Base-by-base conservation (phyloP, 2,113 vertebrate genomes). In the Urocolius indicus region DNA sequence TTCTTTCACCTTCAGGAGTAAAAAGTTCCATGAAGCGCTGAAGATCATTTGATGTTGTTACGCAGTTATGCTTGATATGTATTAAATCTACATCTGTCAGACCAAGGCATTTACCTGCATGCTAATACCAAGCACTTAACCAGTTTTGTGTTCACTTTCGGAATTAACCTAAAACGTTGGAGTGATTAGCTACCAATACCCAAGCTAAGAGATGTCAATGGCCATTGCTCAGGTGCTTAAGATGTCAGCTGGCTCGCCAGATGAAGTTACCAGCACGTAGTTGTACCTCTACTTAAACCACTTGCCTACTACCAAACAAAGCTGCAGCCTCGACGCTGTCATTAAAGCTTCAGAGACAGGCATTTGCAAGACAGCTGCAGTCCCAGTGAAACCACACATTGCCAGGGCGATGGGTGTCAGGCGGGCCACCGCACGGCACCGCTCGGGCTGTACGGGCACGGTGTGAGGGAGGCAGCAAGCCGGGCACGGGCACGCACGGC, bases 271-370 rank as follows among this genome's bases (percentile, higher is more conserved):
- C 32, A 52, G 5, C 5, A 13, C 0, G 10, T 6, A 22, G 3
- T 0, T 20, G 24, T 1, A 45, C 11, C 13, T 46, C n/a, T 24
- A 0, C 0, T 2, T 8, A 29, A 29, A 2, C 34, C 12, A 57
- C 5, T 36, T 38, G 38, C 24, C n/a, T 19, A 8, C 11, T 7
- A 36, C 30, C n/a, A 19, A 67, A 5, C 36, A 46, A 30, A 65
- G 38, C 58, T 2, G 5, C 52, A 4, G 22, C 2, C n/a, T 19
- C 29, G 15, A n/a, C 2, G 17, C 16, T 32, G 21, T 29, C 38
- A 14, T 9, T 9, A 6, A 20, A 58, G 10, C 22, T 9, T 7
- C 1, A 16, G 6, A 46, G 22, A 1, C 30, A 58, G 58, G 26
- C 15, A 1, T 1, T 19, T 22, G 4, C 20, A 62, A 22, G 3